Evolutionary conservation across 2,113 vertebrate species (phyloP), one percentile per base, ranked within the genome.

Genomic region (Thalassarche chlororhynchos): DNA sequence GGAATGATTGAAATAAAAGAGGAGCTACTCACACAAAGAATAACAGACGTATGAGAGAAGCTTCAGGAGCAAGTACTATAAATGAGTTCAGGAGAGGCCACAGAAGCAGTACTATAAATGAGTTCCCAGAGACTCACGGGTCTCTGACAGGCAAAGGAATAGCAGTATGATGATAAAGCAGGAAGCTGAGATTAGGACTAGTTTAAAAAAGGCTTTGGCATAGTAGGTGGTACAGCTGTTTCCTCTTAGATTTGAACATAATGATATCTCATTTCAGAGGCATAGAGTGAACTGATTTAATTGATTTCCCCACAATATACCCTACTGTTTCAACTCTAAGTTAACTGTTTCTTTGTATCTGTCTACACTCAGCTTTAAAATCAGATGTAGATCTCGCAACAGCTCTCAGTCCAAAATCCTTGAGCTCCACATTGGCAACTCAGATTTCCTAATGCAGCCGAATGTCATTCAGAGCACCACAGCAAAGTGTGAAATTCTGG

Each of bases 131-230:
- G 94, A 84, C 86, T 46, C 13, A 8, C 0, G 6, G 5, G 95
- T 90, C 92, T 95, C 86, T 88, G 90, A 85, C 85, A 93, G 94
- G 97, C 6, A n/a, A 95, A 92, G 84, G 90, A 87, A 90, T 71
- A 97, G 95, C 90, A 95, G 87, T 82, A 96, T 87, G 97, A 98
- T 97, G 98, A 95, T 90, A 98, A 98, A 98, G 98, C 98, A 98
- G 97, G 96, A 97, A 98, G 98, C 97, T 98, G 97, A 97, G 90
- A 90, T 89, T 89, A 96, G 90, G 84, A 85, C 40, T 91, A 94
- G 46, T 93, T 90, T 77, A 38, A 69, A 90, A 94, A 93, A 86
- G 57, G 60, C 64, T 91, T 90, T 96, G 68, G 80, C 80, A 92
- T 75, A 94, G 75, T 90, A 57, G 64, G 40, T 77, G 75, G 57